A percentile compares a stretch with the other conserved stretches of the same genome.
These are phyloP conservation scores for Bubalus kerabau DNA, from an alignment of 2,113 vertebrate species.

Conservation along the genomic window DNA sequence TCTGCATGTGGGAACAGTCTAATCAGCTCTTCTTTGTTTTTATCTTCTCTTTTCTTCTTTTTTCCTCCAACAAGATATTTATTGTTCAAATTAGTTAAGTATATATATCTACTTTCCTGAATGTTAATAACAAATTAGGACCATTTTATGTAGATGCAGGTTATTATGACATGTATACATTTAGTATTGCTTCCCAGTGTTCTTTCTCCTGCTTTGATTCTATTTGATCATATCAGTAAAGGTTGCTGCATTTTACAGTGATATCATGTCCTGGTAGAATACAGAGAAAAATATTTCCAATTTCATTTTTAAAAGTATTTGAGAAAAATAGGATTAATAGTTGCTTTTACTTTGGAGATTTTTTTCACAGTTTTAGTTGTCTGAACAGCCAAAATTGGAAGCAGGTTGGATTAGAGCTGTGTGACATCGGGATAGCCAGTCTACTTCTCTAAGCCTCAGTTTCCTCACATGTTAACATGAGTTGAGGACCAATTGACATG, in stretches of 20 bases:
- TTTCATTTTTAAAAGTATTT: not conserved
- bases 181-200: not conserved
- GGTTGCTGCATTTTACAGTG: not conserved
- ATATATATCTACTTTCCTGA: not conserved
- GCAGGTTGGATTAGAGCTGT: not conserved
- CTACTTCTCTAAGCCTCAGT: not conserved
- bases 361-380: not conserved
- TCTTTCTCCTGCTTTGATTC: not conserved
- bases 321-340: not conserved
- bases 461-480: not conserved
- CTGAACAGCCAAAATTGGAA: not conserved
- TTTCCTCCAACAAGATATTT: not conserved
- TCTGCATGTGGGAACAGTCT: not conserved
- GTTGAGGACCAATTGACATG: not conserved
- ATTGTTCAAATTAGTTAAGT: not conserved
- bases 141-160: not conserved
- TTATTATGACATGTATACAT: not conserved
- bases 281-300: not conserved
- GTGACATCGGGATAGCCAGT: not conserved
- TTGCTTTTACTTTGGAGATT: not conserved
- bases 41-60: not conserved
- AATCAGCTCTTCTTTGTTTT: not conserved
- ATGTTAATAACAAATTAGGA: not conserved
- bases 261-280: not conserved
- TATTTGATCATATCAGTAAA: not conserved